Conservation (phyloP, 2,797 vertebrate genomes). For the Spinus olivaceus region DNA sequence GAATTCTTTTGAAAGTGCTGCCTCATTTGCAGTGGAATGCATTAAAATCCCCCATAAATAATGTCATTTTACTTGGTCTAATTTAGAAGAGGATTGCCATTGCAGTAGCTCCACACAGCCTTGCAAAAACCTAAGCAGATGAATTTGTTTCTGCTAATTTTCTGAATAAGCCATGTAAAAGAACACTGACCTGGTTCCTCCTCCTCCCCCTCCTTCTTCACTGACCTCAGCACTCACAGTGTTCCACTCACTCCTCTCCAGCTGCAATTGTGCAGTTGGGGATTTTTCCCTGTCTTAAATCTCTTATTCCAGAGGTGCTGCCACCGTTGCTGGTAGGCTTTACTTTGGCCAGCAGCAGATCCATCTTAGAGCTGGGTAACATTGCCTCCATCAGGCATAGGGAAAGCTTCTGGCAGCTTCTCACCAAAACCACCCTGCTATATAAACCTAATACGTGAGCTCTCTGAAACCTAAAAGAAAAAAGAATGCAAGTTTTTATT, state of each 20-base stretch:
- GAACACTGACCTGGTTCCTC: background rate
- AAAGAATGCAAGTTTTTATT: background rate
- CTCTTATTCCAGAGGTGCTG: background rate
- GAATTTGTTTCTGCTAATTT: background rate
- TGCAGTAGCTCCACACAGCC: background rate
- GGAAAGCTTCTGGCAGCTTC: background rate
- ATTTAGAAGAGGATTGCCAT: background rate
- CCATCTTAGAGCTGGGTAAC: background rate
- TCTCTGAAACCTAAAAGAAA: background rate
- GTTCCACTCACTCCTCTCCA: background rate
- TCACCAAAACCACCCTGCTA: background rate
- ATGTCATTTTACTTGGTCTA: background rate
- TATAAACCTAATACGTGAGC: background rate
- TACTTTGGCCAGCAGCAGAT: background rate
- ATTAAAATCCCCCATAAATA: background rate
- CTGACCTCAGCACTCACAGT: accelerated
- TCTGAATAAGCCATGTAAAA: background rate
- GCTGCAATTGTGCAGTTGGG: background rate
- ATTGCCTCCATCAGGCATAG: background rate
- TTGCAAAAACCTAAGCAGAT: background rate
- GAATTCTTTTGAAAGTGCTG: background rate
- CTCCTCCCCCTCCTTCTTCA: background rate
- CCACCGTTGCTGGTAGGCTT: background rate
- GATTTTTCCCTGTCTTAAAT: accelerated
- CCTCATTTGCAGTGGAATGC: background rate